Conservation (phyloP, 2,888 invertebrate species). For the Rhodophaea formosa region DNA sequence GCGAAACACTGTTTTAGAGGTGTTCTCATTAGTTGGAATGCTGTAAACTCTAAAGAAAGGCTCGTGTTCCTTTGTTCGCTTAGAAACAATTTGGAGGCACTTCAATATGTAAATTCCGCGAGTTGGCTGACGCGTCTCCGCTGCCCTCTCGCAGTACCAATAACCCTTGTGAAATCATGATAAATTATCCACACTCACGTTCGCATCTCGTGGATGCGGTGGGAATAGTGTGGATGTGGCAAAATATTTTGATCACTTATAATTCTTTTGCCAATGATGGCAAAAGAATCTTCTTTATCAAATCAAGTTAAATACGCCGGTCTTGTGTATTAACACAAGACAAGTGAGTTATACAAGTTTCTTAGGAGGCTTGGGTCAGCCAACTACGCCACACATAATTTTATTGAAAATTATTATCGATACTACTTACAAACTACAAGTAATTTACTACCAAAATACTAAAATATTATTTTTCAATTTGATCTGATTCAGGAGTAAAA, state of each 20-base stretch:
- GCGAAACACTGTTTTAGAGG: background rate
- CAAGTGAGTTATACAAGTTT: too few species aligned
- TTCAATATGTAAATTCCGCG: slow-evolving; percentile 67
- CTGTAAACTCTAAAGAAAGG: slow-evolving; percentile 4
- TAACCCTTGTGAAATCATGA: slow-evolving; percentile 78
- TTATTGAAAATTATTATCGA: too few species aligned
- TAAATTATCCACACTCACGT: slow-evolving; percentile 78
- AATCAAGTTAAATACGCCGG: too few species aligned
- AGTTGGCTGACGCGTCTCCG: slow-evolving; percentile 43
- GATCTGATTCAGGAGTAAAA: too few species aligned
- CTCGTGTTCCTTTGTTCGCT: slow-evolving; percentile 26
- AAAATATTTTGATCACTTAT: slow-evolving; percentile 21
- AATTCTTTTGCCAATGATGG: too few species aligned
- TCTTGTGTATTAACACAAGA: too few species aligned
- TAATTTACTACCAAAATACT: too few species aligned
- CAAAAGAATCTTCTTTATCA: too few species aligned
- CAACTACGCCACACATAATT: too few species aligned
- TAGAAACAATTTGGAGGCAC: slow-evolving; percentile 60
- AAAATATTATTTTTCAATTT: too few species aligned
- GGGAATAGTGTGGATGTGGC: slow-evolving; percentile 44
- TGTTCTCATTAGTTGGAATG: slow-evolving; percentile 29
- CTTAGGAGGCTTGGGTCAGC: too few species aligned
- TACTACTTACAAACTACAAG: too few species aligned
- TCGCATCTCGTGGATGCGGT: slow-evolving; percentile 37
- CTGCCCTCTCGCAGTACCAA: slow-evolving; percentile 69